Conservation (phyloP, 2,888 invertebrate species). For the Tricholauxania praeusta region DNA sequence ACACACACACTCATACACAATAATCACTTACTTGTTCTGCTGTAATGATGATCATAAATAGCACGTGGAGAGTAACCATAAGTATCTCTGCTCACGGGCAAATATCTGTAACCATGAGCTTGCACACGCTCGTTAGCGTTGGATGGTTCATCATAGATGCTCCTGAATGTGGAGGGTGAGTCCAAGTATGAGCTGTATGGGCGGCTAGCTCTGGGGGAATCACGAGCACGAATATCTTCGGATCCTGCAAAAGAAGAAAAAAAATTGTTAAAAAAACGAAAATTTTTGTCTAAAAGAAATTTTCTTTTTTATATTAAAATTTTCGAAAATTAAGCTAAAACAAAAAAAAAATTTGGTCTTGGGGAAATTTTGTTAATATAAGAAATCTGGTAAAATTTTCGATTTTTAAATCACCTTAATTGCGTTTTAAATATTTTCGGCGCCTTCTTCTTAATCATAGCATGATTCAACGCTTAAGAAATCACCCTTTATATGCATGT, state of each 20-base stretch:
- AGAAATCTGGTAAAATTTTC: too few species aligned
- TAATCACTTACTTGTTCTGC: slow-evolving; percentile 84
- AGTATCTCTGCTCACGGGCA: slow-evolving; percentile 89
- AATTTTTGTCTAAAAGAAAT: neutral
- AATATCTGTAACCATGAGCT: slow-evolving; percentile 90
- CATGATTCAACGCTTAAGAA: too few species aligned
- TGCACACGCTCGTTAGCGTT: slow-evolving; percentile 86
- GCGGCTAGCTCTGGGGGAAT: slow-evolving; percentile 78
- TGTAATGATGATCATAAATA: slow-evolving; percentile 89
- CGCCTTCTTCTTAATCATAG: too few species aligned
- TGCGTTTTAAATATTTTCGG: too few species aligned
- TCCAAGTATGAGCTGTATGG: slow-evolving; percentile 79
- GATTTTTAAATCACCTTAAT: too few species aligned
- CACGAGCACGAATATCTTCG: slow-evolving; percentile 91
- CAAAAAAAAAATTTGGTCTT: too few species aligned
- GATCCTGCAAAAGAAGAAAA: slow-evolving; percentile 73
- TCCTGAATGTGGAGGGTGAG: slow-evolving; percentile 82
- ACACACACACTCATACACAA: neutral
- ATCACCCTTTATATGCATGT: too few species aligned
- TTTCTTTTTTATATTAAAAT: too few species aligned
- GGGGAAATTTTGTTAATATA: too few species aligned
- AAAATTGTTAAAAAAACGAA: slow-evolving; percentile 14
- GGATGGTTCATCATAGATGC: slow-evolving; percentile 88
- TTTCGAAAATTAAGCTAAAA: too few species aligned
- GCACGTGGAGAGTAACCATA: slow-evolving; percentile 91